A percentile compares a stretch with the other conserved stretches of the same genome.
Conservation (phyloP, 1,140 invertebrate genomes). For the Pseudomyrmex sp. region DNA sequence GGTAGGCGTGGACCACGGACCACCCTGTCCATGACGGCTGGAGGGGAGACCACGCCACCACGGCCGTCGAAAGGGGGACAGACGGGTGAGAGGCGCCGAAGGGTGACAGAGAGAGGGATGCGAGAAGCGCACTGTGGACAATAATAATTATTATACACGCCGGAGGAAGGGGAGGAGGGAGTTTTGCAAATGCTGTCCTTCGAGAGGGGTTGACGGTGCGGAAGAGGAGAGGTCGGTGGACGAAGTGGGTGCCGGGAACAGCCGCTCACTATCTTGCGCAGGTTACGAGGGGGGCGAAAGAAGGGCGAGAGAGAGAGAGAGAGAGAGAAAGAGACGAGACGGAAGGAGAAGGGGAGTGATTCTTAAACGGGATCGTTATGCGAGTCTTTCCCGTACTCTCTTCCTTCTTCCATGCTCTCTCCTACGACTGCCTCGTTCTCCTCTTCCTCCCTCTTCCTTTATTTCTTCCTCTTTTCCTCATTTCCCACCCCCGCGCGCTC, state of each 20-base stretch:
- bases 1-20: slow-evolving; percentile 77
- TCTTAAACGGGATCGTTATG: slow-evolving; percentile 85
- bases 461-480: slow-evolving; percentile 53
- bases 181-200: slow-evolving; percentile 81
- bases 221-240: slow-evolving; percentile 61
- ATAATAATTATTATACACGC: slow-evolving; percentile 80
- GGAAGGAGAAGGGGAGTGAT: slow-evolving; percentile 65
- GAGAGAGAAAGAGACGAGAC: slow-evolving; percentile 7
- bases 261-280: slow-evolving; percentile 77
- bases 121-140: slow-evolving; percentile 72
- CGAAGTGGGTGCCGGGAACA: slow-evolving; percentile 70
- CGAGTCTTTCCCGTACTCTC: slow-evolving; percentile 78
- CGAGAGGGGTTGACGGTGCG: slow-evolving; percentile 51
- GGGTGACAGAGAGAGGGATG: slow-evolving; percentile 6
- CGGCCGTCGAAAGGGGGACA: slow-evolving; percentile 22
- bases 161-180: slow-evolving; percentile 33
- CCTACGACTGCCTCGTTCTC: slow-evolving; percentile 62
- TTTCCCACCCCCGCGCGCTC: background rate
- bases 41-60: slow-evolving; percentile 72
- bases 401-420: slow-evolving; percentile 56
- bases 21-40: slow-evolving; percentile 67
- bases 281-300: slow-evolving; percentile 41
- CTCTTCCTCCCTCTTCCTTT: slow-evolving; percentile 25
- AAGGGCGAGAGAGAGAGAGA: background rate
- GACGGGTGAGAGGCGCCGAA: slow-evolving; percentile 12